These are phyloP conservation scores for Ophioninae sp. DNA, from an alignment of 2,888 invertebrate genomes.

Conservation along the genomic window DNA sequence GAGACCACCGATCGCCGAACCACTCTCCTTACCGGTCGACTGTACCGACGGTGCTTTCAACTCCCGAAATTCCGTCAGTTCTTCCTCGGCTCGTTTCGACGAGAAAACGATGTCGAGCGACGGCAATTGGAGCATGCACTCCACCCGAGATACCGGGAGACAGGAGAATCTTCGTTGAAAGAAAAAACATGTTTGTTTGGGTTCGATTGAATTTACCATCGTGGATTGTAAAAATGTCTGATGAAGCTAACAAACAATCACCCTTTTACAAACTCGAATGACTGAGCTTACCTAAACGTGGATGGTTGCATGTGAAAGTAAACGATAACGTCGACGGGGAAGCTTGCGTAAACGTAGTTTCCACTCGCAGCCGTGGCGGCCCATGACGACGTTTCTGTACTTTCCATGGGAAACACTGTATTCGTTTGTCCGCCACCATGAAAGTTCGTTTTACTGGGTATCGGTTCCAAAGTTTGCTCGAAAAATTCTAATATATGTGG, in stretches of 20 bases:
- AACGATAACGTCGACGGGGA: conserved; percentile 99
- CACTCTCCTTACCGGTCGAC: conserved; percentile 75
- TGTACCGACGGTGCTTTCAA: conserved; percentile 78
- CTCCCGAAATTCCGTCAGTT: conserved; percentile 81
- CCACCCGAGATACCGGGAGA: conserved; percentile 96
- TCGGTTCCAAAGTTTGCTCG: conserved; percentile 97
- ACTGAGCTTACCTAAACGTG: conserved; percentile 85
- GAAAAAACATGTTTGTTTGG: neutral
- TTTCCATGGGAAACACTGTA: conserved; percentile 74
- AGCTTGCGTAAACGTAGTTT: conserved; percentile 92
- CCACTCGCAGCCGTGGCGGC: conserved; percentile 77
- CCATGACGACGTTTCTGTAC: conserved; percentile 78
- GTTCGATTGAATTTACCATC: conserved; percentile 11
- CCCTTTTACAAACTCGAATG: neutral
- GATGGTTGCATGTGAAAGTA: conserved; percentile 99
- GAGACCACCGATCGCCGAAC: conserved; percentile 90
- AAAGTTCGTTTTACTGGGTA: conserved; percentile 86
- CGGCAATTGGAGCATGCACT: conserved; percentile 97
- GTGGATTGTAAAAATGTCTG: neutral
- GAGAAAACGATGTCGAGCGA: conserved; percentile 99
- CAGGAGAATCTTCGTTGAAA: conserved; percentile 90
- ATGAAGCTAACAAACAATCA: neutral
- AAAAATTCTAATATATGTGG: conserved; percentile 98
- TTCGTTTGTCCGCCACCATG: conserved; percentile 74
- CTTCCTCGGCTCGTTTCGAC: conserved; percentile 92